These are phyloP conservation scores for Priocnemis perturbator DNA, from an alignment of 2,888 invertebrate species.

Conservation along the genomic window DNA sequence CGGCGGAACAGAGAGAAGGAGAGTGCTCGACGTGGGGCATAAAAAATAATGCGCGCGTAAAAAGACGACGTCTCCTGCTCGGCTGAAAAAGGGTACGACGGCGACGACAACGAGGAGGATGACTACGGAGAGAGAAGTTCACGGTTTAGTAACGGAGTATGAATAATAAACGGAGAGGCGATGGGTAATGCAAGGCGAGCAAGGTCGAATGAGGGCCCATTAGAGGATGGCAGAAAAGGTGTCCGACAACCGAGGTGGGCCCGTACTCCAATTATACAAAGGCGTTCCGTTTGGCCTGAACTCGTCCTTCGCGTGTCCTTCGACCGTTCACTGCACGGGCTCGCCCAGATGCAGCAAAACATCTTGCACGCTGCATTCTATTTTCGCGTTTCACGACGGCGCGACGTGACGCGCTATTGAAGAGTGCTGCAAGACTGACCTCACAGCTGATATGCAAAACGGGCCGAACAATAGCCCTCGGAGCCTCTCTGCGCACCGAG, in stretches of 20 bases:
- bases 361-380: not conserved
- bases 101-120: not conserved
- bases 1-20: constrained; percentile 37
- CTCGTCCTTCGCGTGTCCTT: constrained; percentile 3
- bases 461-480: not conserved
- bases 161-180: constrained; percentile 46
- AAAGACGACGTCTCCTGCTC: constrained; percentile 44
- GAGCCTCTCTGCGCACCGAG: no score
- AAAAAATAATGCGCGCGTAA: constrained; percentile 58
- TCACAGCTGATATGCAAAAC: not conserved
- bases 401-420: not conserved
- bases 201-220: constrained; percentile 46
- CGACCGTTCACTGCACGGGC: not conserved
- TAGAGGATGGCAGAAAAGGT: constrained; percentile 37
- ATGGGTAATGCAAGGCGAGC: constrained; percentile 38
- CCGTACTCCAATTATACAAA: constrained; percentile 19
- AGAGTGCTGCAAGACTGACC: not conserved
- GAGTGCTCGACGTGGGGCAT: constrained; percentile 49
- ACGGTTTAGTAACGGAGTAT: constrained; percentile 52
- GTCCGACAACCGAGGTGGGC: constrained; percentile 16
- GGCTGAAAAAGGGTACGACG: constrained; percentile 41
- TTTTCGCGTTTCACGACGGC: no score
- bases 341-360: not conserved
- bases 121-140: constrained; percentile 36
- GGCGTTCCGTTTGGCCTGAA: constrained; percentile 7